Conservation (phyloP, 30 jellyfish, hydroid and myxozoan species). For the Calvadosia cruxmelitensis region DNA sequence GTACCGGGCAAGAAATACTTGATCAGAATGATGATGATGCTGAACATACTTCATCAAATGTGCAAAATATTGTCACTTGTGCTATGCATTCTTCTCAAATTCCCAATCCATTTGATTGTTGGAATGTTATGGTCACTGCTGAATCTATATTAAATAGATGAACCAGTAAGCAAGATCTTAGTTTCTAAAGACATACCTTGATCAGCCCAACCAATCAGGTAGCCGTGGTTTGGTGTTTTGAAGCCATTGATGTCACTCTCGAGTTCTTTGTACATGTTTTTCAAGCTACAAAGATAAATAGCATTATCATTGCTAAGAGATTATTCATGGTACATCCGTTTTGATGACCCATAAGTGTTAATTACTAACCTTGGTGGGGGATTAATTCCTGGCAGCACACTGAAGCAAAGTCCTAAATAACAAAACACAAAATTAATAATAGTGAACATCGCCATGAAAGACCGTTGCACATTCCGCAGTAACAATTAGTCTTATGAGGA, state of each 20-base stretch:
- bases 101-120: no score
- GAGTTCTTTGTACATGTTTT: conserved; percentile 84
- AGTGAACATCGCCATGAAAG: no score
- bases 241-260: conserved; percentile 72
- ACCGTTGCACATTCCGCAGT: no score
- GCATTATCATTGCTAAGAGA: no score
- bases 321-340: no score
- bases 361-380: conserved; percentile 99
- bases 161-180: no score
- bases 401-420: conserved; percentile 78
- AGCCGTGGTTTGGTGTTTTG: conserved; percentile 83
- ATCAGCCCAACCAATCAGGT: conserved; percentile 94
- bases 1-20: not conserved
- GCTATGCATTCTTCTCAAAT: no score
- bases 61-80: not conserved
- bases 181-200: conserved; percentile 53
- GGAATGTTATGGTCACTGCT: no score
- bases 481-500: no score
- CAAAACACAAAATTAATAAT: not conserved
- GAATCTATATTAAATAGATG: no score
- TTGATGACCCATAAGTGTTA: no score
- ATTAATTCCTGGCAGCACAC: conserved; percentile 76
- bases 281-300: conserved; percentile 39
- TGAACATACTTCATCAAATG: not conserved
- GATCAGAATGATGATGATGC: not conserved